Base-by-base conservation (phyloP, 2,113 vertebrate species). In the Micromys minutus region DNA sequence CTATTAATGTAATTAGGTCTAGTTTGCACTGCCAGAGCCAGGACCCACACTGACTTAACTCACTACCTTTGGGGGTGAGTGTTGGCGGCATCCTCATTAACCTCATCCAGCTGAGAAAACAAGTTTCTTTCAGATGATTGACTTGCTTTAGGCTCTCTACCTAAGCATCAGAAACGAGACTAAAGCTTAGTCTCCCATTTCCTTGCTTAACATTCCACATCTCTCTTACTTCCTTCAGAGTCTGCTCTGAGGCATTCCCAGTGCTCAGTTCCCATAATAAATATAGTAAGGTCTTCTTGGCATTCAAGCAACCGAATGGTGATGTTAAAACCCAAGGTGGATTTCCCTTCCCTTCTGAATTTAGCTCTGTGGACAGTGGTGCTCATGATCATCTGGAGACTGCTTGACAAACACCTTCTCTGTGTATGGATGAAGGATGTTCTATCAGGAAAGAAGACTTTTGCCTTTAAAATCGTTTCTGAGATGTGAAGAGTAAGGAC, bases 261-360 rank as follows among this genome's bases (percentile, higher is more conserved):
- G 71, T 9, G 24, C 39, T 72, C 63, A 90, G 72, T 34, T 9
- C n/a, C 88, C 84, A 59, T 57, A n/a, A 67, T 39, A 42, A 83
- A 16, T 3, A 87, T 39, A 61, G 36, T 42, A 59, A 92, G 65
- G 15, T 39, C 55, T 89, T 74, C 72, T 84, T 74, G 77, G 21
- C 92, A 95, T 87, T 97, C 36, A 52, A 55, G 77, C 55, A 94
- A 89, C 86, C 57, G 81, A 90, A 87, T 93, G 42, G 29, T 76
- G 42, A 91, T 88, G 71, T 17, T 88, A 55, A 57, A 72, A 15
- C 65, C 75, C 39, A 80, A 67, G 1, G 45, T 11, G 76, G 79
- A 80, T 5, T 36, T 26, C 72, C 8, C 39, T 94, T 84, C 34
- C 65, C 74, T 83, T 80, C n/a, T 90, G 74, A 84, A 87, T 67